phyloP scores from a whole-genome alignment of 1,140 invertebrate species.

The Thaumetopoea pityocampa region DNA sequence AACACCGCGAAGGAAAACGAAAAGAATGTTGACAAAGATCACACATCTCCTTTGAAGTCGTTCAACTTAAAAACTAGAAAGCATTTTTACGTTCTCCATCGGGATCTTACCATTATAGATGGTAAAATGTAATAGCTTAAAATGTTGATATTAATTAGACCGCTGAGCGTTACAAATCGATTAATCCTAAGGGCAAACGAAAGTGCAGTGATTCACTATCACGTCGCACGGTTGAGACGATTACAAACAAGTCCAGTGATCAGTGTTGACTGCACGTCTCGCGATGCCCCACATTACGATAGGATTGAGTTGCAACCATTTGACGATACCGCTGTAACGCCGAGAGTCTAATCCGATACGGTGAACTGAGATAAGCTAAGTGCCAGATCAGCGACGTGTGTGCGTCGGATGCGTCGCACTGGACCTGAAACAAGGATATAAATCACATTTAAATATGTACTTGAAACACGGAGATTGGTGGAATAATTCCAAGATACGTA shows the following conservation, averaged over 20 bases:
- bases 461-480: no score
- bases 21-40: constrained; percentile 42
- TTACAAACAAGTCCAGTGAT: constrained; percentile 34
- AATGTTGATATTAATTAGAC: constrained; percentile 17
- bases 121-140: constrained; percentile 18
- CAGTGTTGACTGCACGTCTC: constrained; percentile 42
- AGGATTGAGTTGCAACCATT: constrained; percentile 13
- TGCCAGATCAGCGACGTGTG: constrained; percentile 14
- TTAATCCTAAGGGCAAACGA: constrained; percentile 33
- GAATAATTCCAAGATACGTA: no score
- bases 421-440: constrained; percentile 36
- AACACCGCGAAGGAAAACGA: constrained; percentile 45
- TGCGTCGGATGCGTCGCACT: constrained; percentile 35
- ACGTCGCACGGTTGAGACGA: constrained; percentile 19
- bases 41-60: constrained; percentile 35
- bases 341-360: constrained; percentile 24
- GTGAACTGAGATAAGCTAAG: constrained; percentile 26
- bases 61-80: constrained; percentile 41
- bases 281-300: constrained; percentile 28
- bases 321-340: constrained; percentile 38
- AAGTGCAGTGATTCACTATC: constrained; percentile 50
- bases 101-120: constrained; percentile 32
- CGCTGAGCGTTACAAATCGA: constrained; percentile 37
- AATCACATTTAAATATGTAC: neutral
- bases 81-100: constrained; percentile 53